Evolutionary conservation across 2,888 invertebrate species (phyloP), one percentile per base, ranked within the genome.

Genomic region (Callimorpha dominula): DNA sequence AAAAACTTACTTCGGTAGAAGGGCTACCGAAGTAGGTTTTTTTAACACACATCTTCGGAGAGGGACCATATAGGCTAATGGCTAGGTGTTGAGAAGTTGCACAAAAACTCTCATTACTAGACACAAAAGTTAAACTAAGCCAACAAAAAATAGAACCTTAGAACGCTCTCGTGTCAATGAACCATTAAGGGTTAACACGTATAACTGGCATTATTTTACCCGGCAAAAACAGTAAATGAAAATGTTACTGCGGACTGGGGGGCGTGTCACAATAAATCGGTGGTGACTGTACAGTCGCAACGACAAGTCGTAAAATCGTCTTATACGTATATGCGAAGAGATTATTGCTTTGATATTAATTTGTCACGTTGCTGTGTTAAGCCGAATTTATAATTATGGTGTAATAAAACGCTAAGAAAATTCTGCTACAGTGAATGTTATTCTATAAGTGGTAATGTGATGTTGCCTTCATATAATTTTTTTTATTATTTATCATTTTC

Each of bases 211-310:
- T 91, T 91, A 91, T 89, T 91, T 88, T 88, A 87, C 85, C 82
- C 85, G 84, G 87, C 82, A 89, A 90, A 88, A 90, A 91, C 89
- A 90, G 92, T 89, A 90, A 93, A 93, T 91, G 91, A 91, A 92
- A 91, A 91, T 86, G 91, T 92, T 87, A 87, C 88, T 84, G 86
- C 85, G 81, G 87, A 85, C 85, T 80, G 84, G 79, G 83, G 81
- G 90, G 91, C 88, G 90, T 87, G 86, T 85, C 79, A 79, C 78
- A 82, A 90, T 91, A 91, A 90, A 91, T 91, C 89, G 82, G 79
- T 73, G 68, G 81, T 78, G 72, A 78, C 50, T 71, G 83, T 83
- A 83, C 79, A 70, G 78, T 76, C 81, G 79, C 75, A 68, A 43
- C 73, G 78, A 85, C 81, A 82, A 84, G 77, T 83, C 80, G 74